These are phyloP conservation scores for Cosmia pyralina DNA, from an alignment of 2,888 invertebrate genomes.

Conservation along the genomic window DNA sequence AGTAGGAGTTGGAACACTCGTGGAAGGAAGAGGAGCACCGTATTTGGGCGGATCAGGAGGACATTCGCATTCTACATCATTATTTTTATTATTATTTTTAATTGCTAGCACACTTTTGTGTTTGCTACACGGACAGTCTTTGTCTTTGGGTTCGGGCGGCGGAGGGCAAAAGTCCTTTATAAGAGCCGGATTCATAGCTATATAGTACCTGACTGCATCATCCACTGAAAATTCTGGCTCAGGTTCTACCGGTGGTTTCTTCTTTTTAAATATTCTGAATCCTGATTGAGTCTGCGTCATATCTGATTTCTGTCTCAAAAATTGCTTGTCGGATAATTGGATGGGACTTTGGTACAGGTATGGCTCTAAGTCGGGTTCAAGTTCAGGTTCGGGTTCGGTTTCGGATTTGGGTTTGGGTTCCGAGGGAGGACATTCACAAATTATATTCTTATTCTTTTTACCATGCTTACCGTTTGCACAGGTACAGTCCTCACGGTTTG, in stretches of 20 bases:
- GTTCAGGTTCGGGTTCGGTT: background rate
- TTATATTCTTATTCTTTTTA: slow-evolving; percentile 46
- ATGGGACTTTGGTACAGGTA: background rate
- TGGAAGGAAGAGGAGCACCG: background rate
- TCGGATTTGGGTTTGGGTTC: slow-evolving; percentile 14
- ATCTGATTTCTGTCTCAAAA: slow-evolving; percentile 70
- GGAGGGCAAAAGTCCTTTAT: slow-evolving; percentile 16
- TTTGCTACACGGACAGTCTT: slow-evolving; percentile 20
- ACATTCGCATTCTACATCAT: slow-evolving; percentile 23
- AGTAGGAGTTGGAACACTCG: background rate
- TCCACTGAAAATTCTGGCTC: slow-evolving; percentile 72
- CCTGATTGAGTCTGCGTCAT: slow-evolving; percentile 78
- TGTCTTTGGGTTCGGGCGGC: background rate
- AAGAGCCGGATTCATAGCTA: slow-evolving; percentile 33
- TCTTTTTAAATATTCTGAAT: slow-evolving; percentile 73
- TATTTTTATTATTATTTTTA: background rate
- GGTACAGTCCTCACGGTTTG: slow-evolving; percentile 25
- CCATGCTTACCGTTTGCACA: slow-evolving; percentile 23
- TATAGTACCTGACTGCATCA: slow-evolving; percentile 71
- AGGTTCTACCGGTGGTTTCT: slow-evolving; percentile 44
- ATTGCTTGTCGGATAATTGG: slow-evolving; percentile 9
- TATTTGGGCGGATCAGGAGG: background rate
- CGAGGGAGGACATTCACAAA: slow-evolving; percentile 52
- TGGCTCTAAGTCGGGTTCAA: background rate
- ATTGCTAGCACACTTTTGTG: background rate